Evolutionary conservation across 2,797 vertebrate species (phyloP).

Genomic region (Sebastes minor): DNA sequence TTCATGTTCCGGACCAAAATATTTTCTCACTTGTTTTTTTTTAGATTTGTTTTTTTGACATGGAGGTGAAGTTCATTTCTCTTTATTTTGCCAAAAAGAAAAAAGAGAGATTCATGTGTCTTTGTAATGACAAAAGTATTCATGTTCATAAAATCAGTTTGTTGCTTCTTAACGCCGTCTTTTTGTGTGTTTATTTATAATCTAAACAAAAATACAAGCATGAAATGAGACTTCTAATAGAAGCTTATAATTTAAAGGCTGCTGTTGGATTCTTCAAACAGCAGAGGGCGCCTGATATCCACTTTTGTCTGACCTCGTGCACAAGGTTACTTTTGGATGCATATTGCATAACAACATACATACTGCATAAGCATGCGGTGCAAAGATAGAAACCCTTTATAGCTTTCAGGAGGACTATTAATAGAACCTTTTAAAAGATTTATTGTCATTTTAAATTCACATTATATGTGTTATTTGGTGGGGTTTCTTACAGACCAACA

Average conservation of each 20-base stretch:
- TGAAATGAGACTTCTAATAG: not conserved
- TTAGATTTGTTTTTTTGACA: slow-evolving; percentile 31
- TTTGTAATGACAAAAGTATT: slow-evolving; percentile 75
- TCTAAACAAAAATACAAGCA: not conserved
- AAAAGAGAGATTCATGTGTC: slow-evolving; percentile 60
- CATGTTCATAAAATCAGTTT: slow-evolving; percentile 77
- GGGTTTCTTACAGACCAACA: not conserved
- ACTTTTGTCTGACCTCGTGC: slow-evolving; percentile 53
- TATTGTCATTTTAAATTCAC: not conserved
- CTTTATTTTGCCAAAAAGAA: slow-evolving; percentile 52
- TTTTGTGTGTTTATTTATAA: slow-evolving; percentile 12
- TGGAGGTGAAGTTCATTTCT: slow-evolving; percentile 44
- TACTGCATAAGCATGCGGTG: slow-evolving; percentile 55
- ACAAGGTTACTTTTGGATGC: slow-evolving; percentile 69
- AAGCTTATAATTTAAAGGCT: not conserved
- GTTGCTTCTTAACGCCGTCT: slow-evolving; percentile 66
- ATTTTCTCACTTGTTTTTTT: slow-evolving; percentile 40
- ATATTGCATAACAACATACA: slow-evolving; percentile 75
- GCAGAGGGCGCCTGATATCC: slow-evolving; percentile 56
- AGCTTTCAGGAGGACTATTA: not conserved
- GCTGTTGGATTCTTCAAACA: not conserved
- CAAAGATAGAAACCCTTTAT: slow-evolving; percentile 49
- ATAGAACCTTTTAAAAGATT: slow-evolving; percentile 32
- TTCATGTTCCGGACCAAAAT: slow-evolving; percentile 81
- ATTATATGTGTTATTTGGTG: not conserved